Evolutionary conservation across 2,888 invertebrate species (phyloP).

Genomic region (Spodoptera exigua): DNA sequence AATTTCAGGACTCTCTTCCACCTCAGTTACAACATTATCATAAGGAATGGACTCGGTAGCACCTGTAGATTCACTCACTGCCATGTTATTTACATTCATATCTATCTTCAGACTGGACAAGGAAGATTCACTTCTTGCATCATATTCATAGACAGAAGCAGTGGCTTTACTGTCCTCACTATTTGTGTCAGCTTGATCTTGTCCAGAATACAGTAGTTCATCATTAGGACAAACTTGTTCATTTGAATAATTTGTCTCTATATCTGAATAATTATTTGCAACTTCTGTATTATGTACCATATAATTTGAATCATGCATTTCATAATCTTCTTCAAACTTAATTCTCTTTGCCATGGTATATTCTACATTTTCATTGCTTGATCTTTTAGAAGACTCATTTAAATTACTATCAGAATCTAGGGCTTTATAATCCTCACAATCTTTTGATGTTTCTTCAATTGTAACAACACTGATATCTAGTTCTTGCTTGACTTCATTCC

Average conservation of each 20-base stretch:
- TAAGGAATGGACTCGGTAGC: constrained; percentile 49
- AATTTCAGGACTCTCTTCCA: constrained; percentile 55
- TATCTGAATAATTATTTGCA: constrained; percentile 74
- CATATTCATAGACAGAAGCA: constrained; percentile 81
- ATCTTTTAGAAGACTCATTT: constrained; percentile 77
- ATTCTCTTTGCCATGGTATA: constrained; percentile 77
- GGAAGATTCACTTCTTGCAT: constrained; percentile 81
- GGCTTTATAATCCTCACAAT: constrained; percentile 75
- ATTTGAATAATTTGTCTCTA: constrained; percentile 71
- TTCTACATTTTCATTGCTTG: constrained; percentile 77
- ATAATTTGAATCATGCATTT: constrained; percentile 68
- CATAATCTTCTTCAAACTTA: constrained; percentile 79
- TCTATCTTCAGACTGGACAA: constrained; percentile 82
- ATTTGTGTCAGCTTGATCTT: constrained; percentile 78
- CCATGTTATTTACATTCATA: constrained; percentile 70
- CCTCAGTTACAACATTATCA: constrained; percentile 55
- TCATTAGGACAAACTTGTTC: constrained; percentile 75
- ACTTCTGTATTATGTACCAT: constrained; percentile 49
- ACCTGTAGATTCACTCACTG: constrained; percentile 64
- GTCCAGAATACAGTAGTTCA: constrained; percentile 72
- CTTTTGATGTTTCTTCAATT: constrained; percentile 81
- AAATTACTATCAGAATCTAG: constrained; percentile 70
- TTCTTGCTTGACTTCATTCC: constrained; percentile 79
- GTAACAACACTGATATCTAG: constrained; percentile 80
- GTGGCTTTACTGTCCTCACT: constrained; percentile 83